These are phyloP conservation scores for Melipona beecheii DNA, from an alignment of 2,888 invertebrate species.

Conservation along the genomic window DNA sequence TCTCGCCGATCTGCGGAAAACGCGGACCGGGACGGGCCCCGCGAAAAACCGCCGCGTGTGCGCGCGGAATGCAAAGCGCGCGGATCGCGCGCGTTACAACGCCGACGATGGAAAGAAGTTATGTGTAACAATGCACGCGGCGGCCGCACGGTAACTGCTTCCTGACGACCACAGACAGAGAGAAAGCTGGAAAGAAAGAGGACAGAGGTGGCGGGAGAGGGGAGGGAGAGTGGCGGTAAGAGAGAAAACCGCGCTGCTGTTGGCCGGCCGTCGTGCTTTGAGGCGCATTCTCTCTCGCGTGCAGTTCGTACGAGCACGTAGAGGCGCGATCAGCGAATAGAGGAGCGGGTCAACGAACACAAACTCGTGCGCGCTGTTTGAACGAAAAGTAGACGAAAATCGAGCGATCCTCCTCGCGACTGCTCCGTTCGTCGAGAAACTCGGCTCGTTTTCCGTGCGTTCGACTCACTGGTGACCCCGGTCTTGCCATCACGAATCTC, in stretches of 20 bases:
- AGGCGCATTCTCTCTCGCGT: constrained; percentile 50
- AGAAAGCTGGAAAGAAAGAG: constrained; percentile 5
- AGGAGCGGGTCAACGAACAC: constrained; percentile 59
- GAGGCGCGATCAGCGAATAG: constrained; percentile 38
- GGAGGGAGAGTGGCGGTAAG: neutral
- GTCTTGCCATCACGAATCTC: neutral
- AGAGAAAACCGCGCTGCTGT: constrained; percentile 49
- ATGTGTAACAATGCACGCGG: constrained; percentile 71
- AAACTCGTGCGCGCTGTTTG: neutral
- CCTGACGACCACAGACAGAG: constrained; percentile 50
- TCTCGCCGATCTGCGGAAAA: neutral
- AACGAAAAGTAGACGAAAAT: constrained; percentile 23
- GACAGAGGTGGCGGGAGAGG: neutral
- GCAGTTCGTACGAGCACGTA: constrained; percentile 47
- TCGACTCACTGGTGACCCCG: constrained; percentile 23
- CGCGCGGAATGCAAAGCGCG: constrained; percentile 67
- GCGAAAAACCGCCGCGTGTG: constrained; percentile 29
- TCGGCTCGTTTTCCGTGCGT: neutral
- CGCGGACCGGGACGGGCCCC: neutral
- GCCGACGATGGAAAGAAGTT: constrained; percentile 67
- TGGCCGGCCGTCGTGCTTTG: constrained; percentile 31
- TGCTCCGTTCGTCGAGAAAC: neutral
- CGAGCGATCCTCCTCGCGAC: neutral
- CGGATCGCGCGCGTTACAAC: constrained; percentile 60
- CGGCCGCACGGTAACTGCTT: constrained; percentile 65